phyloP scores from a whole-genome alignment of 2,797 vertebrate genomes.

The Chaetophractus vellerosus region DNA sequence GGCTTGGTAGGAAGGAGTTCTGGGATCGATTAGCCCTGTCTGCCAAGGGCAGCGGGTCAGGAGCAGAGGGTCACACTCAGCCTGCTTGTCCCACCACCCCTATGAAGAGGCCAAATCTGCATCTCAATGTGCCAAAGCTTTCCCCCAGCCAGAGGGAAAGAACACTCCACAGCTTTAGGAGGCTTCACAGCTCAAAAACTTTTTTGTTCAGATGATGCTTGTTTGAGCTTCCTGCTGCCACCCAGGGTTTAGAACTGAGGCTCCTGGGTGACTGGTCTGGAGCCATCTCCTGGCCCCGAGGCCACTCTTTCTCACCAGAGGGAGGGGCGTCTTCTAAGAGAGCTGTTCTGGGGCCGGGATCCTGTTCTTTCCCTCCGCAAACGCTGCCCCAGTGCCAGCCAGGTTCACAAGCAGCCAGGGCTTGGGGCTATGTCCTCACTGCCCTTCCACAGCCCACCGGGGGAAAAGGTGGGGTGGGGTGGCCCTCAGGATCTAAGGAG shows the following conservation, averaged over 20 bases:
- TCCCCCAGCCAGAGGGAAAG: background rate
- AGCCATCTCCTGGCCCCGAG: background rate
- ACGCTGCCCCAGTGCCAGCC: background rate
- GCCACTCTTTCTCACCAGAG: background rate
- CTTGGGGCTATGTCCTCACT: background rate
- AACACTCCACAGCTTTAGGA: background rate
- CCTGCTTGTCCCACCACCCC: background rate
- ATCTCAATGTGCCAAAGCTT: background rate
- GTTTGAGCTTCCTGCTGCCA: background rate
- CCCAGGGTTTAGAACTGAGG: background rate
- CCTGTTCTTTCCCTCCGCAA: background rate
- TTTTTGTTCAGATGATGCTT: background rate
- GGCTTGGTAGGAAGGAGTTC: slow-evolving; percentile 3
- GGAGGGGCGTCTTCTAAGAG: background rate
- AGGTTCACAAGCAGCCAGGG: background rate
- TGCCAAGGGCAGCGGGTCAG: background rate
- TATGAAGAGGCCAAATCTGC: background rate
- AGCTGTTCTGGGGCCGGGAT: no score
- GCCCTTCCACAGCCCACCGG: background rate
- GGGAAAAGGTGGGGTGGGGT: background rate
- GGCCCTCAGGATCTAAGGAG: background rate
- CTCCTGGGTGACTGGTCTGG: background rate
- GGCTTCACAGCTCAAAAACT: background rate
- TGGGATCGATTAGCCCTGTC: slow-evolving; percentile 48
- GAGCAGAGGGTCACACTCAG: background rate